A percentile compares a stretch with the other conserved stretches of the same genome.
These are phyloP conservation scores for Scaptodrosophila lebanonensis DNA, from an alignment of 1,140 invertebrate species.

Conservation along the genomic window DNA sequence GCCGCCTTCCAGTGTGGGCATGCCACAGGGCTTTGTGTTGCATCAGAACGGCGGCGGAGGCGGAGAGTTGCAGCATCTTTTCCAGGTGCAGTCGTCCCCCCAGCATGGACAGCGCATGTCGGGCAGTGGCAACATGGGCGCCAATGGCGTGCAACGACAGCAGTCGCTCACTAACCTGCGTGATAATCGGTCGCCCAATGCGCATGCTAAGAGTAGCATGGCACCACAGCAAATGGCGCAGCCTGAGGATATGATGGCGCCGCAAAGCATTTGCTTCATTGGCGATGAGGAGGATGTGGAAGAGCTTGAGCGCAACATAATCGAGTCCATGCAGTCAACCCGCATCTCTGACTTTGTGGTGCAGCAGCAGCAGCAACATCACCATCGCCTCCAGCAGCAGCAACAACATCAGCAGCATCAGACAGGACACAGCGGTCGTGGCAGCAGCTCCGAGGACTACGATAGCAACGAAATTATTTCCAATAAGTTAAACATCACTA, in stretches of 20 bases:
- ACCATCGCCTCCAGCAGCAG: slow-evolving; percentile 49
- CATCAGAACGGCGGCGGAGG: slow-evolving; percentile 68
- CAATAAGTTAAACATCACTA: slow-evolving; percentile 86
- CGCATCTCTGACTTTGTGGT: slow-evolving; percentile 65
- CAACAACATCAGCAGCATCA: slow-evolving; percentile 32
- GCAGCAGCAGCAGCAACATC: slow-evolving; percentile 57
- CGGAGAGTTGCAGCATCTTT: slow-evolving; percentile 74
- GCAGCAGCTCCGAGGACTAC: slow-evolving; percentile 66
- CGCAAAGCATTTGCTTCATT: slow-evolving; percentile 94
- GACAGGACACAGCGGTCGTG: slow-evolving; percentile 51
- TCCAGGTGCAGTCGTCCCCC: slow-evolving; percentile 72
- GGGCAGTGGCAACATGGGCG: slow-evolving; percentile 10
- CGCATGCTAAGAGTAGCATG: slow-evolving; percentile 11
- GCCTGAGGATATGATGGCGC: slow-evolving; percentile 81
- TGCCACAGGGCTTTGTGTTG: slow-evolving; percentile 63
- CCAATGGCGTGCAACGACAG: slow-evolving; percentile 70
- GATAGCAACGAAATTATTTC: slow-evolving; percentile 67
- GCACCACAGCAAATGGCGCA: slow-evolving; percentile 80
- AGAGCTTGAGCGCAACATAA: slow-evolving; percentile 72
- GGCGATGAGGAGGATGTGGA: slow-evolving; percentile 81
- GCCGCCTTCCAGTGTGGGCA: slow-evolving; percentile 46
- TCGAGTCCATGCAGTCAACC: slow-evolving; percentile 70
- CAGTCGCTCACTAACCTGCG: slow-evolving; percentile 69
- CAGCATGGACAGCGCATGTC: slow-evolving; percentile 50
- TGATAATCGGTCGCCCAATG: slow-evolving; percentile 67